Percentiles rank a stretch among this genome's conserved stretches.
phyloP scores from a whole-genome alignment of 2,113 vertebrate species.

The Catagonus wagneri region DNA sequence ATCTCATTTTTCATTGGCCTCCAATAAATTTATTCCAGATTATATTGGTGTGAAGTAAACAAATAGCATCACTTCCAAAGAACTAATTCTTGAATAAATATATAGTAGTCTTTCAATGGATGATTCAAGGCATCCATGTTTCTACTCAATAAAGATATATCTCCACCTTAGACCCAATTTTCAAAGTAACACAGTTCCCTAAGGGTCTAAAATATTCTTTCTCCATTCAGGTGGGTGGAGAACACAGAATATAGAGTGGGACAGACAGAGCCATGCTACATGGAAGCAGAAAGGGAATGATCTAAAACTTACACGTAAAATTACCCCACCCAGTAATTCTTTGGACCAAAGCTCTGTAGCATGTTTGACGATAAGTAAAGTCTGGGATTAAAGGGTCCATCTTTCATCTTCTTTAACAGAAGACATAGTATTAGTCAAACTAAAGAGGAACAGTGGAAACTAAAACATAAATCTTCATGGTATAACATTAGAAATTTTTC shows the following conservation, averaged over 20 bases:
- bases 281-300: neutral
- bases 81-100: slow-evolving; percentile 43
- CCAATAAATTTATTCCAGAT: neutral
- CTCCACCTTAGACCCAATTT: neutral
- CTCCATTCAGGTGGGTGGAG: neutral
- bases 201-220: neutral
- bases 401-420: neutral
- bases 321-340: neutral
- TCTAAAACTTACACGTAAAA: neutral
- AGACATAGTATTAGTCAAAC: neutral
- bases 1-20: neutral
- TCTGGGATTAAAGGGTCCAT: neutral
- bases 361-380: neutral
- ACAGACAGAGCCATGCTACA: neutral
- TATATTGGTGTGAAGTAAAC: neutral
- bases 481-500: neutral
- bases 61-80: neutral
- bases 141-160: neutral
- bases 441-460: neutral
- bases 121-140: neutral
- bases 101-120: neutral
- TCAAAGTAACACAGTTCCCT: neutral
- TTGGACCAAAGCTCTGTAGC: neutral
- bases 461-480: neutral
- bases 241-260: neutral